Percentiles rank a stretch among this genome's conserved stretches.
Conservation (phyloP, 2,113 vertebrate genomes). For the Callaeas wilsoni region DNA sequence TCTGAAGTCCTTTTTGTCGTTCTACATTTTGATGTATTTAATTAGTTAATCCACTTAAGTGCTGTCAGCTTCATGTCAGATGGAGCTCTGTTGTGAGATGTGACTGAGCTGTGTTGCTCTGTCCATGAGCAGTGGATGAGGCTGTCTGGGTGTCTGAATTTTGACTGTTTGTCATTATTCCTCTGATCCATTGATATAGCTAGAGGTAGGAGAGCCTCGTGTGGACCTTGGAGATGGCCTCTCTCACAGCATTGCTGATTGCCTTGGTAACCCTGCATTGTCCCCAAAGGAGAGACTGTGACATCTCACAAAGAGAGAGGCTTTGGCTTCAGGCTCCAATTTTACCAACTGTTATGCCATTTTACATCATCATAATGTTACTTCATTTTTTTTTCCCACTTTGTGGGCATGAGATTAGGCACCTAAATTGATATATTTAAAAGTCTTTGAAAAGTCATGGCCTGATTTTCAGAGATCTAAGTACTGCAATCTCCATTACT, state of each 20-base stretch:
- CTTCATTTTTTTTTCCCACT: background rate
- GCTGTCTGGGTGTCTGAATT: background rate
- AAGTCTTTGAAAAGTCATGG: background rate
- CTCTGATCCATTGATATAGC: background rate
- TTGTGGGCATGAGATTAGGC: background rate
- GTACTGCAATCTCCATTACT: background rate
- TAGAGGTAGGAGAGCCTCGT: background rate
- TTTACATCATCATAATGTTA: background rate
- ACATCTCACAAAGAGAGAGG: background rate
- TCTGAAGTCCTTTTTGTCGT: background rate
- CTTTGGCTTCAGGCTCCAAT: background rate
- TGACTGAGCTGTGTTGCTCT: background rate
- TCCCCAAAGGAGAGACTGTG: background rate
- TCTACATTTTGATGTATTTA: background rate
- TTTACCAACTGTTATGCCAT: background rate
- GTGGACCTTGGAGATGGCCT: background rate
- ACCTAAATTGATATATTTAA: background rate
- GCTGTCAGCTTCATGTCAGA: background rate
- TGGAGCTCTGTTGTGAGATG: background rate
- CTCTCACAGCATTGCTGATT: background rate
- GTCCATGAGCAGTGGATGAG: rapidly evolving
- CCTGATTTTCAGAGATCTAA: background rate
- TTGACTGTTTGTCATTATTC: background rate
- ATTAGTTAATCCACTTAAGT: background rate
- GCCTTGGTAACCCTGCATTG: background rate